Evolutionary conservation across 2,113 vertebrate species (phyloP), one percentile per base, ranked within the genome.

Genomic region (Zingel zingel): DNA sequence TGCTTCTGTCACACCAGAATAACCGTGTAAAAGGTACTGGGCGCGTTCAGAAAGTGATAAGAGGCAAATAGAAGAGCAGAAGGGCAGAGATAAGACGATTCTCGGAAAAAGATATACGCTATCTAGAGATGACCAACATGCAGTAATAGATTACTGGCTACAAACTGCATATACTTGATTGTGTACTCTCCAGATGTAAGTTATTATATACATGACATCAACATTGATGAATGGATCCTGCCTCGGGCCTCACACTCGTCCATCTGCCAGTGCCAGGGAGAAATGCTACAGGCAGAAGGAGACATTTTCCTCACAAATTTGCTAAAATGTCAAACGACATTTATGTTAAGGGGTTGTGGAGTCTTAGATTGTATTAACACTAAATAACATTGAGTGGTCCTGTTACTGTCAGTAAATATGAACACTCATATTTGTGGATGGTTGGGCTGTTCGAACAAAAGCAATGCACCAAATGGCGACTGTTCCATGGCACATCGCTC

Each of bases 1-100:
- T 72, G 15, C 33, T 69, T 23, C 66, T 62, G 71, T 84, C 78
- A 79, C 43, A 63, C 58, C 51, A 15, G 71, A 78, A 74, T 43
- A 69, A 63, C 15, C 62, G 3, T 65, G 63, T 51, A 65, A 39
- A 18, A 43, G 66, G 64, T 53, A 66, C 45, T 13, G 58, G 50
- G 43, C 18, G 59, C 54, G 4, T 75, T 78, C 57, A 68, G 67
- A 51, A 51, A 23, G 71, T 47, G 74, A 85, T 79, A 71, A 57
- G 30, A 64, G 63, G 16, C 0, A 10, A 13, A 43, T 27, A 54
- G 30, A 43, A n/a, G 23, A 73, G 71, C 21, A 51, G 62, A 19
- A 56, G 6, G 25, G 30, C 15, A 19, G 7, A 33, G 47, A 62
- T 78, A 45, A 73, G 61, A 33, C 1, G 15, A 25, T 36, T 39